A percentile compares a stretch with the other conserved stretches of the same genome.
phyloP scores from a whole-genome alignment of 2,113 vertebrate genomes.

The Cyrtonyx montezumae region DNA sequence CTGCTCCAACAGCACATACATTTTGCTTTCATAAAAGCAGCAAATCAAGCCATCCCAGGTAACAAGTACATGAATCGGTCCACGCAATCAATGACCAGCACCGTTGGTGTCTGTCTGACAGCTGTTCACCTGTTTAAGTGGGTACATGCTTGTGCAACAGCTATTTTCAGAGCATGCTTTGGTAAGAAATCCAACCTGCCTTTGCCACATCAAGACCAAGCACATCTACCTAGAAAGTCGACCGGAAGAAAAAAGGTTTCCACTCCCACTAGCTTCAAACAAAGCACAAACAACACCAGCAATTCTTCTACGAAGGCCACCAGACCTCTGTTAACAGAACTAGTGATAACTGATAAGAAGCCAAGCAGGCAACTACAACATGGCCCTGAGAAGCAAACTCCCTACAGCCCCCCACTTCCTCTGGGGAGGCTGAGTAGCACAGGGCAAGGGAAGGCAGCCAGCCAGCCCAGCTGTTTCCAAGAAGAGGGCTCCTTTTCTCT shows the following conservation, averaged over 20 bases:
- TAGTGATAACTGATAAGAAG: not conserved
- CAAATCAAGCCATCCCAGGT: not conserved
- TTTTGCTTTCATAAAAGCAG: not conserved
- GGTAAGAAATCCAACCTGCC: not conserved
- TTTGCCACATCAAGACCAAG: slow-evolving; percentile 1
- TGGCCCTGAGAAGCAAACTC: slow-evolving; percentile 54
- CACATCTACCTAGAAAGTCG: slow-evolving; percentile 28
- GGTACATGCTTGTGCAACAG: not conserved
- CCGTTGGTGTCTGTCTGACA: accelerated
- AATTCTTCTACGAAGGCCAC: slow-evolving; percentile 25
- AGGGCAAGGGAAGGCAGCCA: slow-evolving; percentile 66
- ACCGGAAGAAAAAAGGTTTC: slow-evolving; percentile 32
- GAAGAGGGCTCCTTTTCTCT: slow-evolving; percentile 52
- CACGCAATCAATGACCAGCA: not conserved
- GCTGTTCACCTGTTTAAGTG: not conserved
- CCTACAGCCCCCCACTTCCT: slow-evolving; percentile 78
- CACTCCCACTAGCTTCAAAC: slow-evolving; percentile 10
- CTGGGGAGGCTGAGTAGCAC: slow-evolving; percentile 42
- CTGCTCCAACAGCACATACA: not conserved
- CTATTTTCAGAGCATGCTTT: not conserved
- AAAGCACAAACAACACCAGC: not conserved
- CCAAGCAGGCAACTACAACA: slow-evolving; percentile 11
- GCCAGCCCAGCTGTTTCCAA: slow-evolving; percentile 72
- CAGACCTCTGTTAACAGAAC: not conserved
- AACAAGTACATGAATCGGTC: not conserved